phyloP scores from a whole-genome alignment of 2,888 invertebrate species.

The Plebejus argus region DNA sequence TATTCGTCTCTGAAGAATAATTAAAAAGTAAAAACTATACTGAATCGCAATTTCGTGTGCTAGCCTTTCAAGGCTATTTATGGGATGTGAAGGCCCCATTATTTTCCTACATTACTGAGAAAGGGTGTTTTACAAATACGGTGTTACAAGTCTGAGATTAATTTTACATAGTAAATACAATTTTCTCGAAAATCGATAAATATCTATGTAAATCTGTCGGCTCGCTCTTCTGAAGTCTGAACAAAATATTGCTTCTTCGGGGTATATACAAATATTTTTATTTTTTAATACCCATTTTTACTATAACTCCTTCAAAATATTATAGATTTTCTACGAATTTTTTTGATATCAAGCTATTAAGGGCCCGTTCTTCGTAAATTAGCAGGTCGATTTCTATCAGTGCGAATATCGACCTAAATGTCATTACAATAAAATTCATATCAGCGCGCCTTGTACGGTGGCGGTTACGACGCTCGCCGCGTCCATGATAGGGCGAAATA shows the following conservation, averaged over 20 bases:
- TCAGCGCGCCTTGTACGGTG: no score
- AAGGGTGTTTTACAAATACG: constrained; percentile 50
- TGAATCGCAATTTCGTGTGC: background rate
- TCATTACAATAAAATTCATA: no score
- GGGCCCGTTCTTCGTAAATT: no score
- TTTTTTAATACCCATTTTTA: no score
- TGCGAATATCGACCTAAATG: no score
- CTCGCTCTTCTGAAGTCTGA: background rate
- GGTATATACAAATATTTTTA: background rate
- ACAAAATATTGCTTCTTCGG: constrained; percentile 12
- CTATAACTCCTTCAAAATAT: no score
- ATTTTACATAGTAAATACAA: constrained; percentile 8
- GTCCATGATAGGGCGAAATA: no score
- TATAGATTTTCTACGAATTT: background rate
- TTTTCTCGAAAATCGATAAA: constrained; percentile 31
- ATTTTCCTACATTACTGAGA: constrained; percentile 57
- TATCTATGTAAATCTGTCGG: constrained; percentile 23
- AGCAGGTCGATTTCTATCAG: no score
- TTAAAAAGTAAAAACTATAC: no score
- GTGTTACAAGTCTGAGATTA: constrained; percentile 29
- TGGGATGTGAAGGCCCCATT: constrained; percentile 61
- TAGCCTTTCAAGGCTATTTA: constrained; percentile 57
- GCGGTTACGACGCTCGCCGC: no score
- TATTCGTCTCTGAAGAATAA: no score
- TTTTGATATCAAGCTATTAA: background rate